These are phyloP conservation scores for Novumbra hubbsi DNA, from an alignment of 2,797 vertebrate species.

Conservation along the genomic window DNA sequence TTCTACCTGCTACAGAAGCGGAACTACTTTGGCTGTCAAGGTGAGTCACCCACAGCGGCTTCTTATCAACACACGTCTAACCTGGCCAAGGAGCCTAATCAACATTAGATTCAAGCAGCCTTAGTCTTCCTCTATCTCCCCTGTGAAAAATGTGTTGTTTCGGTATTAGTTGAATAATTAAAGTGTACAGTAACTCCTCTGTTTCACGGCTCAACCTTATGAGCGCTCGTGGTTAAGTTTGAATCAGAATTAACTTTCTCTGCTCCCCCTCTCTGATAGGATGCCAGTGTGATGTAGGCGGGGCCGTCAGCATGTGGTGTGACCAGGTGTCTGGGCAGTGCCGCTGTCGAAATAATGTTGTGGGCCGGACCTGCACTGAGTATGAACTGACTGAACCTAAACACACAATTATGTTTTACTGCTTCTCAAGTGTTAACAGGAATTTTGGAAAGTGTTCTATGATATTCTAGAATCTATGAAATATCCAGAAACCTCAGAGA, in stretches of 20 bases:
- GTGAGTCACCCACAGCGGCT: slow-evolving; percentile 61
- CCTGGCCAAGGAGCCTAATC: background rate
- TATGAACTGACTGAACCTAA: slow-evolving; percentile 66
- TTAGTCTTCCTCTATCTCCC: background rate
- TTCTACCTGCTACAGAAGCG: slow-evolving; percentile 82
- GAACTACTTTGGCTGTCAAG: slow-evolving; percentile 91
- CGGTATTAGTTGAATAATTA: background rate
- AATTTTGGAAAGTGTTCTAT: background rate
- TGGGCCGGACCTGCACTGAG: slow-evolving; percentile 78
- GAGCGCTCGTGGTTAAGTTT: background rate
- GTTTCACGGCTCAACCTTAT: background rate
- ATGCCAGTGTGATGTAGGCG: slow-evolving; percentile 87
- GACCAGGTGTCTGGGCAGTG: slow-evolving; percentile 74
- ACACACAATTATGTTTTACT: background rate
- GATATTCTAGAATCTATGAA: background rate
- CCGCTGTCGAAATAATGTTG: slow-evolving; percentile 77
- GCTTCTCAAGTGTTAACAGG: background rate
- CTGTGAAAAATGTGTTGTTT: background rate
- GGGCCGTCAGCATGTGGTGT: slow-evolving; percentile 73
- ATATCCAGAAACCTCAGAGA: background rate
- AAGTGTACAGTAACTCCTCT: background rate
- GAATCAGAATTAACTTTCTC: background rate
- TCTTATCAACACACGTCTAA: background rate
- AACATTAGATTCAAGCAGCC: background rate
- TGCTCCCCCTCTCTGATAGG: slow-evolving; percentile 64